Conservation (phyloP, 92 coral and sea anemone genomes). For the Pocillopora grandis region DNA sequence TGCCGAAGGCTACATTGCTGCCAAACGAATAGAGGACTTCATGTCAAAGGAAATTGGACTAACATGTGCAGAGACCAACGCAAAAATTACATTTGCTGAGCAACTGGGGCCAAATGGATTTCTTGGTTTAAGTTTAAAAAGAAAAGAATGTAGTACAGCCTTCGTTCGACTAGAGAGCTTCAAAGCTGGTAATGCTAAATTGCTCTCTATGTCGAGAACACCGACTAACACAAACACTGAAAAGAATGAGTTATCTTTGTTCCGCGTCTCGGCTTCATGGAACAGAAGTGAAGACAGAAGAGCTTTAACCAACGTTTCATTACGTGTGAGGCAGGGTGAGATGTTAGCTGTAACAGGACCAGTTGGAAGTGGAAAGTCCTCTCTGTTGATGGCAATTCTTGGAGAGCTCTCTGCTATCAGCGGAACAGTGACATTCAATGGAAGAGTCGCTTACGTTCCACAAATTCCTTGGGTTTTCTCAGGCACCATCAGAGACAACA, state of each 20-base stretch:
- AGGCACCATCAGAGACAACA: slow-evolving; percentile 23
- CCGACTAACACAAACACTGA: neutral
- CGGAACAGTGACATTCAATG: slow-evolving; percentile 5
- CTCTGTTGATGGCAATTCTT: slow-evolving; percentile 29
- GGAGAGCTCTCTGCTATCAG: slow-evolving; percentile 10
- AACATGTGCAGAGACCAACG: neutral
- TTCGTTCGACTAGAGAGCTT: slow-evolving; percentile 13
- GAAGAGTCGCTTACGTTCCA: slow-evolving; percentile 19
- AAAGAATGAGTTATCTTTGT: neutral
- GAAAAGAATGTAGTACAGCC: neutral
- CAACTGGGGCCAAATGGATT: slow-evolving; percentile 3
- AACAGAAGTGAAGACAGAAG: slow-evolving; percentile 11
- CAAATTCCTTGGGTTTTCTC: slow-evolving; percentile 32
- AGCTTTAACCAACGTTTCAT: slow-evolving; percentile 17
- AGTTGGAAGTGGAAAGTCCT: slow-evolving; percentile 36
- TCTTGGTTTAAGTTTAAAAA: neutral
- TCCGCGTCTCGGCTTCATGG: slow-evolving; percentile 20
- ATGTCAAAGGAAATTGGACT: neutral
- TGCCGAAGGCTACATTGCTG: neutral
- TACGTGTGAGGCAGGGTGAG: slow-evolving; percentile 2
- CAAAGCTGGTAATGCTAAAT: neutral
- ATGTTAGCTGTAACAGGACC: slow-evolving; percentile 28
- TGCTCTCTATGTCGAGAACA: neutral
- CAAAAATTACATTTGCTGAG: neutral
- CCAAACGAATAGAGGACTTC: slow-evolving; percentile 11